Evolutionary conservation across 2,888 invertebrate species (phyloP), one percentile per base, ranked within the genome.

Genomic region (Heliconius ismenius): DNA sequence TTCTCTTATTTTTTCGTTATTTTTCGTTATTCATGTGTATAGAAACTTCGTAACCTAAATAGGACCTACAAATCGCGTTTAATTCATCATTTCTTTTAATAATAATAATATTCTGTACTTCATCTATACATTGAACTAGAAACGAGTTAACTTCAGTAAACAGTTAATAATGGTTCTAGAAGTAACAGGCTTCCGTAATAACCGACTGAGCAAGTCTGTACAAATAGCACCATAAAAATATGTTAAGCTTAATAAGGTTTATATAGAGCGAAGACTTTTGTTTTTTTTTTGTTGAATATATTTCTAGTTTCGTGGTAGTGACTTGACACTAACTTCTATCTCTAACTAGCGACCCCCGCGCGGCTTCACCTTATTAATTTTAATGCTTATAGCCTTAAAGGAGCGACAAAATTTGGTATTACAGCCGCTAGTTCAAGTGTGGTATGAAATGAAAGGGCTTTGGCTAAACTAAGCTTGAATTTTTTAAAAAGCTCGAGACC

Each of bases 131-230:
- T 28, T 69, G 28, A 54, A 70, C 58, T 70, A 54, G 43, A 49
- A 63, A 67, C 58, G 21, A 26, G 54, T 58, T 43, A 67, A 32
- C 26, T 26, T 26, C 39, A n/a, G 36, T 60, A 54, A 65, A 54
- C 58, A 36, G 24, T 24, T 70, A 70, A 70, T 70, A 67, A 74
- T 74, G 36, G 43, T 28, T 62, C 24, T 36, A 54, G 18, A 69
- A 49, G 63, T 54, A 63, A 70, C 69, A 70, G 63, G 75, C 70
- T 75, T 70, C 75, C 49, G 28, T 69, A 69, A 69, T 54, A 70
- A 70, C 70, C 28, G 39, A 70, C 70, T 70, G 26, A 75, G 49
- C 36, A 69, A 75, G 70, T 70, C 36, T 49, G 54, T 32, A 70
- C 54, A 54, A 54, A 70, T 54, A 70, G 28, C 32, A 26, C 58